Base-by-base conservation (phyloP, 2,888 invertebrate species). In the Thymelicus acteon region DNA sequence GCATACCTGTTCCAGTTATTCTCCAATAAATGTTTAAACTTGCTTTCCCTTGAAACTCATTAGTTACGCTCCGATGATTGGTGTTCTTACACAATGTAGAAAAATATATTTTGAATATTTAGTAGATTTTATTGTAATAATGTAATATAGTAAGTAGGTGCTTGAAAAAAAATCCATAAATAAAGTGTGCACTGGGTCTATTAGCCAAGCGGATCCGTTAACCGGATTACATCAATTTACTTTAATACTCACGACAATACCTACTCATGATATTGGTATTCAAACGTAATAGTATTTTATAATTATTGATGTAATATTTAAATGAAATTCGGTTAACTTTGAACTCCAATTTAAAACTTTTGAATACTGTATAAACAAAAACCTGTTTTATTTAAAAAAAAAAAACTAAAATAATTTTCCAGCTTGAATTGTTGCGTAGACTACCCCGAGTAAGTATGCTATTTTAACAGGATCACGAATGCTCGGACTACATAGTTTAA, bases 61-160 rank as follows among this genome's bases (percentile, higher is more conserved):
- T 15, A 52, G 19, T 31, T 37, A 64, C 5, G 7, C 60, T 69
- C 44, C 54, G 68, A 48, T 40, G 8, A 62, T 62, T 69, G 62
- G 68, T 69, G 68, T 62, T 62, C 60, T 47, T 47, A 19, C 0
- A 19, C 8, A 44, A 12, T 10, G 12, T 44, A 44, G 44, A 10
- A 44, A 44, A 12, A 44, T 10, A 44, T 44, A 44, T 44, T 44
- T 44, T 44, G 4, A 44, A 44, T 44, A 10, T 10, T 10, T 10
- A 44, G 4, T 44, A 44, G 10, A 12, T 44, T 44, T 44, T 44
- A 12, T 40, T 44, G 12, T 44, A 44, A 44, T 44, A 44, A 44
- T 4, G 31, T 10, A 44, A 8, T 44, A 12, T 12, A 44, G 44
- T 44, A 44, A 12, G 44, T 44, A 44, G 44, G 12, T 44, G 8